phyloP scores from a whole-genome alignment of 37 sponge, comb jelly and placozoan species.

The Amphimedon queenslandica region DNA sequence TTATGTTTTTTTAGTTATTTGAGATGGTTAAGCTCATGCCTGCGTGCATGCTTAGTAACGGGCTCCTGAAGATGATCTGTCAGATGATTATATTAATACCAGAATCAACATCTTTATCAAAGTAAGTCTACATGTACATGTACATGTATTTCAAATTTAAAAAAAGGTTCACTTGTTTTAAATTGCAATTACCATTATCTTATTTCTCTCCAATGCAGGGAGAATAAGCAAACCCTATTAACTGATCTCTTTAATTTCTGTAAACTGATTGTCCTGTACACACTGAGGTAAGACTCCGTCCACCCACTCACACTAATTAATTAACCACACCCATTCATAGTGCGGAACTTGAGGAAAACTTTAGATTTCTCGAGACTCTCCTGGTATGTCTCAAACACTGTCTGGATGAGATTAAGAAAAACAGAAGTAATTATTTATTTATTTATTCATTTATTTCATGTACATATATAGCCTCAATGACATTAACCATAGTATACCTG shows the following conservation, averaged over 20 bases:
- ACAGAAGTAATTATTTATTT: not conserved
- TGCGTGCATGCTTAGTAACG: slow-evolving; percentile 54
- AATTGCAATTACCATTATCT: not conserved
- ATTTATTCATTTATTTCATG: not conserved
- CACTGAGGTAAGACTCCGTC: slow-evolving; percentile 36
- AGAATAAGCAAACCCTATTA: slow-evolving; percentile 48
- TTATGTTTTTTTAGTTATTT: slow-evolving; percentile 36
- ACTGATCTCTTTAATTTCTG: slow-evolving; percentile 45
- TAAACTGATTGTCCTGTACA: slow-evolving; percentile 48
- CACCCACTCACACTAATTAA: not conserved
- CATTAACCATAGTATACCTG: slow-evolving; percentile 39
- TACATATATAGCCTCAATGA: not conserved
- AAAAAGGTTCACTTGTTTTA: too few relatives aligned
- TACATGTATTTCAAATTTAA: not conserved
- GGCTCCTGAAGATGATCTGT: slow-evolving; percentile 61
- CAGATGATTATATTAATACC: slow-evolving; percentile 45
- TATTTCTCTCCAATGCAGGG: not conserved
- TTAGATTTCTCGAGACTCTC: slow-evolving; percentile 42
- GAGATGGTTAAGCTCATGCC: slow-evolving; percentile 55
- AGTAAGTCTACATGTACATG: not conserved
- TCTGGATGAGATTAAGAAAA: slow-evolving; percentile 26
- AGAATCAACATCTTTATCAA: slow-evolving; percentile 41
- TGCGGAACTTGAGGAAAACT: slow-evolving; percentile 62
- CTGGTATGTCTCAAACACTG: slow-evolving; percentile 64
- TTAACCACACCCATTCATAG: slow-evolving; percentile 9